A percentile compares a stretch with the other conserved stretches of the same genome.
Conservation (phyloP, 2,888 invertebrate genomes). For the Brenthis ino region DNA sequence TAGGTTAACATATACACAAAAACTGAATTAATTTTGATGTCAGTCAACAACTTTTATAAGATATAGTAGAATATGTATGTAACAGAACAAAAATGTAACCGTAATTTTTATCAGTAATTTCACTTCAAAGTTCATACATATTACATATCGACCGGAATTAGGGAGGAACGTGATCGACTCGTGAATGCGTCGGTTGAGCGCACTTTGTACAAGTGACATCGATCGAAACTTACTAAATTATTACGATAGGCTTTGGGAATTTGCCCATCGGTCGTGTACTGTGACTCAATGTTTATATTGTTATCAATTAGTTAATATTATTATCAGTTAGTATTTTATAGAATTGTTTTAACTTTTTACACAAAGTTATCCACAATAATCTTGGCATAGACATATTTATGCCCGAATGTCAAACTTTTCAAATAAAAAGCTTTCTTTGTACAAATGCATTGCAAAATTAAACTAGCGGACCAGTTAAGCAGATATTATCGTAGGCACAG, state of each 20-base stretch:
- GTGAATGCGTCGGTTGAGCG: conserved; percentile 15
- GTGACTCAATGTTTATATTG: too few relatives aligned
- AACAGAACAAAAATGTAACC: too few relatives aligned
- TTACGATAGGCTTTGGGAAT: conserved; percentile 19
- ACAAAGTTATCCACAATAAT: background rate
- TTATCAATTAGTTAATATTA: too few relatives aligned
- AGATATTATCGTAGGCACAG: too few relatives aligned
- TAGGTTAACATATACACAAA: too few relatives aligned
- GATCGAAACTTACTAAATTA: conserved; percentile 7
- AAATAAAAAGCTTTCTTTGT: too few relatives aligned
- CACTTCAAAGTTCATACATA: conserved; percentile 32
- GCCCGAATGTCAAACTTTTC: too few relatives aligned
- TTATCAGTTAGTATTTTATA: too few relatives aligned
- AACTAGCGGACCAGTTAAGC: too few relatives aligned
- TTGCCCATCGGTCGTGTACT: conserved; percentile 1
- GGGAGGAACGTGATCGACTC: conserved; percentile 23
- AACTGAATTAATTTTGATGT: too few relatives aligned
- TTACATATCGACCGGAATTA: conserved; percentile 35
- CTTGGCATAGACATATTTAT: background rate
- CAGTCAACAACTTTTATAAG: background rate
- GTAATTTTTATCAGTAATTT: conserved; percentile 7
- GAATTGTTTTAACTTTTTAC: too few relatives aligned
- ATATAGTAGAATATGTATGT: background rate
- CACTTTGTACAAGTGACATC: conserved; percentile 7
- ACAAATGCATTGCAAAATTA: too few relatives aligned